Base-by-base conservation (phyloP, 2,888 invertebrate genomes). In the Protophormia terraenovae region DNA sequence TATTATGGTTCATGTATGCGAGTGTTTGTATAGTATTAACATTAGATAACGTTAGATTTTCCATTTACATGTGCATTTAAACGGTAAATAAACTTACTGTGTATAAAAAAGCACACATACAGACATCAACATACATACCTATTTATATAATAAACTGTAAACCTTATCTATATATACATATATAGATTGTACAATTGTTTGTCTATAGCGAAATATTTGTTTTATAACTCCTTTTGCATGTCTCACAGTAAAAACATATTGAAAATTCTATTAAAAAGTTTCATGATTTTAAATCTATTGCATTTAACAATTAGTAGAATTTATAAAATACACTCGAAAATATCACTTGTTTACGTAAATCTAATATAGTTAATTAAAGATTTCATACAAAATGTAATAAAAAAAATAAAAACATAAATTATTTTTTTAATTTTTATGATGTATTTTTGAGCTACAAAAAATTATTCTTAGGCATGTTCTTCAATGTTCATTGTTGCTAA, bases 21-120 rank as follows among this genome's bases (percentile, higher is more conserved):
- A 24, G 22, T 35, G 12, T 6, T 19, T 64, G 24, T 38, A n/a
- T 53, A 32, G 66, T 89, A 88, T 89, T 87, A 89, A 88, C 88
- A 88, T 90, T 87, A 88, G 87, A 88, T 84, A 88, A 32, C 41
- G 69, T 81, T 79, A 29, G 50, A 67, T 73, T 80, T 78, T 72
- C 80, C 41, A 64, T 27, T 69, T 79, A 27, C 85, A 76, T 80
- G 60, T 16, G n/a, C 16, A 16, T 58, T 58, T 88, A 80, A 86
- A 87, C 86, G 83, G 84, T 83, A 88, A 78, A 82, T 71, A 55
- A 53, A 66, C 50, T 67, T 29, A 3, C 27, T 29, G n/a, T n/a
- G n/a, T n/a, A n/a, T n/a, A 16, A 0, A 27, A 58, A 29, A 2
- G 3, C 47, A 50, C 27, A 79, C 41, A 50, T 41, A 53, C 27